Evolutionary conservation across 2,888 invertebrate species (phyloP), one percentile per base, ranked within the genome.

Genomic region (Leptothorax acervorum): DNA sequence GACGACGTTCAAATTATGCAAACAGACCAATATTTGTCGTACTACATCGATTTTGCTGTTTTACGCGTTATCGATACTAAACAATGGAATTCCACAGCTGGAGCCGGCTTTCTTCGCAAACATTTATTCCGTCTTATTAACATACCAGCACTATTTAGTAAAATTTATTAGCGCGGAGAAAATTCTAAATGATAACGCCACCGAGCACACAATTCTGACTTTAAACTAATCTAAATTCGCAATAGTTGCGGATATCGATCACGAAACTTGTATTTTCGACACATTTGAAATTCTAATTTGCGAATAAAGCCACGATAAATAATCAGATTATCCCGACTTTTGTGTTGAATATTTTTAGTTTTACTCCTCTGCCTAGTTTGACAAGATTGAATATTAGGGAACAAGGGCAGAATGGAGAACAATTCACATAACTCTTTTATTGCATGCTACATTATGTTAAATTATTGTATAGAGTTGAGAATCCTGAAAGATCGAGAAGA

Each of bases 1-100:
- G 85, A 84, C 48, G 76, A 60, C 83, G 62, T 82, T 86, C 86
- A 86, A 87, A 83, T 88, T 87, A 88, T 87, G 87, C 83, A 87
- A 87, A 87, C 75, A 60, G 81, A 75, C 78, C 65, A 71, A 57
- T 76, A 78, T 86, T 83, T 78, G 81, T 86, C 76, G 53, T 73
- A 60, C 31, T 55, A 70, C 55, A 51, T 71, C 85, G 70, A 66
- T 78, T 78, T 78, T 65, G 60, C 84, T 62, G 70, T 75, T 82
- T 84, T 83, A 62, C 73, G 84, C 76, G 70, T 85, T 76, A 85
- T 78, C 83, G 81, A 78, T 78, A 63, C 65, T 68, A 78, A 78
- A 83, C 76, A 85, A 87, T 82, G 82, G 65, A 82, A 82, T 86
- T 85, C 82, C 73, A 18, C 18, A 48, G 11, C 5, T 48, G 55